A percentile compares a stretch with the other conserved stretches of the same genome.
Conservation (phyloP, 1,140 invertebrate species). For the Oscheius sp. region DNA sequence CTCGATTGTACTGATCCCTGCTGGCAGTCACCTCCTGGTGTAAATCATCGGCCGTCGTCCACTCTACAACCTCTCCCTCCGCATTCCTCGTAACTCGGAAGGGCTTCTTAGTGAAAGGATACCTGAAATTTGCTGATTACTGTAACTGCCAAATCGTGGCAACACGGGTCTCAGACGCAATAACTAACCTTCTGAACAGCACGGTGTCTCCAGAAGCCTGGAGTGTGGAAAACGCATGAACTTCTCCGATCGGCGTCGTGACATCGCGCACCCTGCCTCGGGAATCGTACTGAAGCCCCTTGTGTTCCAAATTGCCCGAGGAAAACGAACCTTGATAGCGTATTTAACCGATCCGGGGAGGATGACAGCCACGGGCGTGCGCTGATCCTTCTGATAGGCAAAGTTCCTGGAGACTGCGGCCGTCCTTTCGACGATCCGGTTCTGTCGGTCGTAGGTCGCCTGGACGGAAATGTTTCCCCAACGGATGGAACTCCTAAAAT, state of each 20-base stretch:
- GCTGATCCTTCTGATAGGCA: slow-evolving; percentile 1
- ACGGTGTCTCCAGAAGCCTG: slow-evolving; percentile 6
- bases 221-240: slow-evolving; percentile 12
- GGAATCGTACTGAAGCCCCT: slow-evolving; percentile 15
- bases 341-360: not conserved
- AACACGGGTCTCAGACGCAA: not conserved
- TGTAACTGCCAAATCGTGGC: no score
- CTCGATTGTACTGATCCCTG: not conserved
- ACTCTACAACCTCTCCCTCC: slow-evolving; percentile 13
- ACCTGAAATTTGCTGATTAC: not conserved
- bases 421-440: slow-evolving; percentile 12
- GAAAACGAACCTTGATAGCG: slow-evolving; percentile 10
- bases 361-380: not conserved
- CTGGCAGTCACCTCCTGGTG: not conserved
- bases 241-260: not conserved
- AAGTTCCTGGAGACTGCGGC: slow-evolving; percentile 1
- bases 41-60: slow-evolving; percentile 17
- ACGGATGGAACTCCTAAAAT: not conserved
- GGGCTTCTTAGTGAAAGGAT: slow-evolving; percentile 23
- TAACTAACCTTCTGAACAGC: not conserved
- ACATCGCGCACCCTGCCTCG: slow-evolving; percentile 11
- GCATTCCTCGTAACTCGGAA: slow-evolving; percentile 6
- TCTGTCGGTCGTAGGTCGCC: slow-evolving; percentile 12
- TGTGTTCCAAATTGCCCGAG: not conserved
- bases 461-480: slow-evolving; percentile 19